Evolutionary conservation across 2,797 vertebrate genomes (phyloP).

Genomic region (Hydrophis major): DNA sequence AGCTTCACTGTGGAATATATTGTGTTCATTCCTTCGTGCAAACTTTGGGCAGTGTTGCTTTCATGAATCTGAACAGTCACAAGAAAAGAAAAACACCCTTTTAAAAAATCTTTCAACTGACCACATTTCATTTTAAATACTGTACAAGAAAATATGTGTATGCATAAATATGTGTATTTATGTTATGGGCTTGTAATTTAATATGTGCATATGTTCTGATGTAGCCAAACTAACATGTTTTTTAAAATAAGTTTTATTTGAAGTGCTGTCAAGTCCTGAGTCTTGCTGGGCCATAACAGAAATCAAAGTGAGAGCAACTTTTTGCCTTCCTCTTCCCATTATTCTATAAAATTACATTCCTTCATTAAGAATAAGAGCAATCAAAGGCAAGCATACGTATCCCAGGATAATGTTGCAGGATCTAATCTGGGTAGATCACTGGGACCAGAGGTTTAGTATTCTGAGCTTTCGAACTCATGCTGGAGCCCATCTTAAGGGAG

Average conservation of each 20-base stretch:
- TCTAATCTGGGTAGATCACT: background rate
- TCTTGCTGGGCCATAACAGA: background rate
- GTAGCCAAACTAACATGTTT: background rate
- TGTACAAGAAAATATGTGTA: background rate
- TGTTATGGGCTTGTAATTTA: background rate
- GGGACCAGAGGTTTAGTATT: background rate
- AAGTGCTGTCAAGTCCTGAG: background rate
- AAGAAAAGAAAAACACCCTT: background rate
- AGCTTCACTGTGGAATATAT: slow-evolving; percentile 2
- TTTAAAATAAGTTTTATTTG: background rate
- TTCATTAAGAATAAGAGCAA: background rate
- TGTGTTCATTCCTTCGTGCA: background rate
- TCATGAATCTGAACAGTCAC: slow-evolving; percentile 1
- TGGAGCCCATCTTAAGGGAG: background rate
- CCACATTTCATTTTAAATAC: background rate
- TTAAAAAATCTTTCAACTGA: background rate
- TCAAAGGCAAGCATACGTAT: background rate
- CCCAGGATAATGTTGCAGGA: background rate
- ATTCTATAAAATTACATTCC: background rate
- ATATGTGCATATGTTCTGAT: too few relatives aligned
- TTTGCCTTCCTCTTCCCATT: background rate
- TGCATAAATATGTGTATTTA: background rate
- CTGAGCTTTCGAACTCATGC: background rate
- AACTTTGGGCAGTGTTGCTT: background rate
- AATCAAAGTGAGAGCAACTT: background rate